Evolutionary conservation across 2,113 vertebrate species (phyloP), one percentile per base, ranked within the genome.

Genomic region (Charadrius vociferus): DNA sequence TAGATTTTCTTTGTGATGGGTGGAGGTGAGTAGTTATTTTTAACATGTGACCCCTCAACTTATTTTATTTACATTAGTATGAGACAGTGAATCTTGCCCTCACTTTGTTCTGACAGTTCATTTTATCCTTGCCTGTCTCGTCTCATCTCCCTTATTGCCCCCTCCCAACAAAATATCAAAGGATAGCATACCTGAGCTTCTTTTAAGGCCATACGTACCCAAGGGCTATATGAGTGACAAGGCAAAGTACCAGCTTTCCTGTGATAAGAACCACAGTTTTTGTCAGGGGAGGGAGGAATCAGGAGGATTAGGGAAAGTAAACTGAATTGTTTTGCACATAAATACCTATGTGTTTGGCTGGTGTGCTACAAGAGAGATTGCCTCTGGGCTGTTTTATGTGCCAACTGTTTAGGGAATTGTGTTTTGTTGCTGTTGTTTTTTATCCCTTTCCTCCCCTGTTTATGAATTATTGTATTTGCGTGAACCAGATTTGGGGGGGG

Each of bases 391-490:
- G 77, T 74, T 96, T 97, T 82, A 91, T 68, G 86, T 68, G 62
- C 80, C 79, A 96, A 78, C 36, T 89, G 79, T 95, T 95, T 93
- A 58, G 95, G 95, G 95, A 96, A 95, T 88, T 88, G 74, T 92
- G 67, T 81, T 96, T 96, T 92, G 77, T 90, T 96, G 56, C n/a
- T 90, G 53, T 85, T 82, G 37, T 16, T 75, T 81, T 88, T 95
- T 71, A 74, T 88, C 39, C 36, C 14, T 82, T 78, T 97, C 49
- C 75, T 75, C 22, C 36, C 23, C 19, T 79, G 72, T 96, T 95
- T 96, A 88, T 94, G 94, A 96, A 92, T 97, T 96, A 95, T 86
- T 63, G 88, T 86, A 86, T 7, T 92, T 95, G 29, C 82, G 91
- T 78, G 72, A 97, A 96, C 59, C 84, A 84, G 53, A 34, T 90